phyloP scores from a whole-genome alignment of 2,113 vertebrate genomes.

The Xiphophorus couchianus region DNA sequence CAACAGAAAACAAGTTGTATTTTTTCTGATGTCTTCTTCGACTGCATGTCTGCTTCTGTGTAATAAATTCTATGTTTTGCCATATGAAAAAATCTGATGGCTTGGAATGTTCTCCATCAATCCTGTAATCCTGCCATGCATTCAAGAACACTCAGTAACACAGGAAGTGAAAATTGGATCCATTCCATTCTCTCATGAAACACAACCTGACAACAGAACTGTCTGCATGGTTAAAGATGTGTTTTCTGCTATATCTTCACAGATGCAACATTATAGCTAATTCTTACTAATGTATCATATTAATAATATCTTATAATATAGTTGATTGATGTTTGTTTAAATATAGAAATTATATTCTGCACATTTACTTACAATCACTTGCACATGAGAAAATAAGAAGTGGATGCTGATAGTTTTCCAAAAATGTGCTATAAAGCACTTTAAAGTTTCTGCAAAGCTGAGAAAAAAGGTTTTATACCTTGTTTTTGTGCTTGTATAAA shows the following conservation, averaged over 20 bases:
- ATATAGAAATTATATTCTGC: slow-evolving; percentile 7
- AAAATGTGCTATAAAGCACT: slow-evolving; percentile 41
- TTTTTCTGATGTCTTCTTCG: too few relatives aligned
- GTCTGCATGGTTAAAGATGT: not conserved
- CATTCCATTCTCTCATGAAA: too few relatives aligned
- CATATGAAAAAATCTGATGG: too few relatives aligned
- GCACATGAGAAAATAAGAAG: slow-evolving; percentile 13
- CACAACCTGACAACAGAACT: not conserved
- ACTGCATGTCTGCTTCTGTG: too few relatives aligned
- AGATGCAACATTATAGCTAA: not conserved
- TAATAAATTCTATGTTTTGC: too few relatives aligned
- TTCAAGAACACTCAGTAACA: too few relatives aligned
- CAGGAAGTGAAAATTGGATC: too few relatives aligned
- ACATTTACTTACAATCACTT: slow-evolving; percentile 37
- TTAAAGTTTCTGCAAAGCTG: slow-evolving; percentile 42
- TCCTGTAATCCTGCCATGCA: too few relatives aligned
- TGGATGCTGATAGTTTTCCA: not conserved
- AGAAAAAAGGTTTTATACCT: not conserved
- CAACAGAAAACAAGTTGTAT: too few relatives aligned
- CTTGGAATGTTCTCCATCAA: too few relatives aligned
- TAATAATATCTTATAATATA: not conserved
- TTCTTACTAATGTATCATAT: not conserved
- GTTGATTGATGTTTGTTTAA: slow-evolving; percentile 9
- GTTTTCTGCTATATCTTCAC: too few relatives aligned
- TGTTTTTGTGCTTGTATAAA: not conserved